Conservation (phyloP, 1,140 invertebrate species). For the Papilio glaucus region DNA sequence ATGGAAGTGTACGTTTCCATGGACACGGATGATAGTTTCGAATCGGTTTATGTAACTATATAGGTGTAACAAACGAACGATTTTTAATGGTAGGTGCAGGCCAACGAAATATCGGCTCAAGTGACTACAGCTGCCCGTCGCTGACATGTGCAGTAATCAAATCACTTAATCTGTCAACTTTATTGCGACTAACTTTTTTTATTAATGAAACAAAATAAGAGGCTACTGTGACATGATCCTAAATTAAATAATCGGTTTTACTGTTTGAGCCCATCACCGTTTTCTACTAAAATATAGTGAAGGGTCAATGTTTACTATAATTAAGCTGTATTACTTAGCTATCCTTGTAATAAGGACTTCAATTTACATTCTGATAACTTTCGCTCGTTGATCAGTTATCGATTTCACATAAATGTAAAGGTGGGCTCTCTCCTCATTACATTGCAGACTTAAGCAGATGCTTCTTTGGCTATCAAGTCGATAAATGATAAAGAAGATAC, state of each 20-base stretch:
- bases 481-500: no score
- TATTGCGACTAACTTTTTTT: not conserved
- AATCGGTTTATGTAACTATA: not conserved
- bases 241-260: not conserved
- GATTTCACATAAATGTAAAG: no score
- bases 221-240: not conserved
- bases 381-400: no score
- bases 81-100: not conserved
- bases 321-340: not conserved
- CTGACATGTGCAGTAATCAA: not conserved
- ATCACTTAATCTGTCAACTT: not conserved
- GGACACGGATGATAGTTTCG: not conserved
- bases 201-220: no score
- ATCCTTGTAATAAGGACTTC: no score
- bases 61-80: not conserved
- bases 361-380: no score
- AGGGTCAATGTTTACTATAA: not conserved
- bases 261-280: not conserved
- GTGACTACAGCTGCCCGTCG: not conserved
- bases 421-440: no score
- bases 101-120: not conserved
- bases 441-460: no score
- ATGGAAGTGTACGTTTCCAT: not conserved
- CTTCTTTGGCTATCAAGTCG: no score
- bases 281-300: conserved; percentile 6